These are phyloP conservation scores for Sebastes matsubarae DNA, from an alignment of 2,797 vertebrate genomes.

Conservation along the genomic window DNA sequence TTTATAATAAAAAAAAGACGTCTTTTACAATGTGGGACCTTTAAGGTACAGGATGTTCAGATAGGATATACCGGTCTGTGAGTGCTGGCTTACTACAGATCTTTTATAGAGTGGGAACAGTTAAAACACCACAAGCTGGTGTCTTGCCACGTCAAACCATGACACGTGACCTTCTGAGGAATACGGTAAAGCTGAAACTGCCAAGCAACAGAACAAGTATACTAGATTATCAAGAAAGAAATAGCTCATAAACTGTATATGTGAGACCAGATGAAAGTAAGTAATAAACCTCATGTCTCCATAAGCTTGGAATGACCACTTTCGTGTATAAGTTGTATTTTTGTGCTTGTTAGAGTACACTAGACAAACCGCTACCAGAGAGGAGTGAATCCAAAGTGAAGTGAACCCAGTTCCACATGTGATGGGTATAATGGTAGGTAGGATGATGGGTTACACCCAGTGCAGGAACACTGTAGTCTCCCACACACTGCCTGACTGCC, in stretches of 20 bases:
- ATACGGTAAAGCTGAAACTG: neutral
- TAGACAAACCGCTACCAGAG: neutral
- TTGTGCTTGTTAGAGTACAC: neutral
- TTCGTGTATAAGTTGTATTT: neutral
- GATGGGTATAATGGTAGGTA: constrained; percentile 36
- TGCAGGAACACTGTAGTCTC: constrained; percentile 25
- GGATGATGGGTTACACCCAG: constrained; percentile 41
- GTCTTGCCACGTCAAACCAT: neutral
- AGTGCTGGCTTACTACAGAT: neutral
- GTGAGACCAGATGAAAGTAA: neutral
- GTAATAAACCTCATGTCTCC: neutral
- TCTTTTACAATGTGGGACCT: too few species aligned
- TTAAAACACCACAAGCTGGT: neutral
- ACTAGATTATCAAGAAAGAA: neutral
- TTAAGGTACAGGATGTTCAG: neutral
- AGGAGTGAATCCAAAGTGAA: neutral
- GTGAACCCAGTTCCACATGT: constrained; percentile 15
- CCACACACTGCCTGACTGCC: constrained; percentile 40
- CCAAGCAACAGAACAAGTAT: neutral
- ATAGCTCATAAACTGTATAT: neutral
- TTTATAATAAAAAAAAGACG: too few species aligned
- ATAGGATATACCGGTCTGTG: neutral
- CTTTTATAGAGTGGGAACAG: neutral
- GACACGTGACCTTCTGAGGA: neutral
- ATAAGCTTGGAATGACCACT: neutral